Base-by-base conservation (phyloP, 2,797 vertebrate genomes). In the Pelobates cultripes region DNA sequence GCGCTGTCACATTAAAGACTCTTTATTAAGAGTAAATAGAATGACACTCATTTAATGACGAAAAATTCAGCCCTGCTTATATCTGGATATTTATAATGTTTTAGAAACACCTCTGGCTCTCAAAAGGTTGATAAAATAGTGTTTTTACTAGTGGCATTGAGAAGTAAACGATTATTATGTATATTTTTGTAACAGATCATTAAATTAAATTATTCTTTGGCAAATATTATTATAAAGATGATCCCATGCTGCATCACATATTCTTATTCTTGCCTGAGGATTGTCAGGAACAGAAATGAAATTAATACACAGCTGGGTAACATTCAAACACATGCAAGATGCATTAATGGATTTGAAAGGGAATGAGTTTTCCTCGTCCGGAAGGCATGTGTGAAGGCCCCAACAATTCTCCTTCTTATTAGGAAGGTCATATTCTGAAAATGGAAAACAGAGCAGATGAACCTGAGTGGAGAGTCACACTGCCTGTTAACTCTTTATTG, bases 281-380 rank as follows among this genome's bases (percentile, higher is more conserved):
- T 67, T 57, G 77, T 84, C 45, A 70, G 41, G 64, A 3, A 28
- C 66, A 67, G 43, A 66, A 28, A 51, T 55, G 43, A 55, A 78
- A 4, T 0, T 66, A 77, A 82, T 5, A 3, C 66, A 61, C 66
- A 70, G 78, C 42, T 71, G 76, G 40, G 40, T 15, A 84, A 70
- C 75, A 81, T 84, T 85, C 81, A 85, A 87, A 87, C 79, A 79
- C 78, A 85, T 84, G 85, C 42, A 68, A 80, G 77, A 78, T 83
- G 6, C 81, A 69, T 80, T 75, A 42, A 78, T 42, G 85, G 77
- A 44, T 79, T 82, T 74, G 73, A 69, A 87, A 73, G 44, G 68
- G 61, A 63, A 70, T 43, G 47, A 4, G 45, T 77, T 80, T 85
- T 85, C 63, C 73, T 85, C 78, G 73, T 43, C 72, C 73, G 61